These are phyloP conservation scores for Mythimna ferrago DNA, from an alignment of 2,888 invertebrate species.

Conservation along the genomic window DNA sequence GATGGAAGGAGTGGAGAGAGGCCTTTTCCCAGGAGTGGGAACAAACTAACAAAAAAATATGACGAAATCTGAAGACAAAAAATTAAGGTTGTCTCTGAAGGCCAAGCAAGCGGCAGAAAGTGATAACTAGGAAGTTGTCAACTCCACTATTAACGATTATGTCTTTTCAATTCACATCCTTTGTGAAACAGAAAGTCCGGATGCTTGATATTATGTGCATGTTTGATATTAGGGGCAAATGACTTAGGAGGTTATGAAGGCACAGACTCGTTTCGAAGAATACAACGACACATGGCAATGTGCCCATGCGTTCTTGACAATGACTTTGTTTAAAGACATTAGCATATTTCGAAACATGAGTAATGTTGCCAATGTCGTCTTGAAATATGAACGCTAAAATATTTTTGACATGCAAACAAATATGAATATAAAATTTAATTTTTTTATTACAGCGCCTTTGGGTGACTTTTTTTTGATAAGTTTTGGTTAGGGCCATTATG, in stretches of 20 bases:
- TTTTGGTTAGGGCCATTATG: background rate
- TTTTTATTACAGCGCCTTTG: slow-evolving; percentile 4
- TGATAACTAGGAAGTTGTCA: background rate
- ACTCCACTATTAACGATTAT: background rate
- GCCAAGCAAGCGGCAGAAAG: background rate
- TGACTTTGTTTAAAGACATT: slow-evolving; percentile 65
- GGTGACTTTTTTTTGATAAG: background rate
- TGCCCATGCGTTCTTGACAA: slow-evolving; percentile 65
- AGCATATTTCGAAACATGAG: slow-evolving; percentile 64
- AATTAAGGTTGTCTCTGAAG: background rate
- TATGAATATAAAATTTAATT: slow-evolving; percentile 29
- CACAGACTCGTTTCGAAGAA: slow-evolving; percentile 40
- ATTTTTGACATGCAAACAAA: slow-evolving; percentile 42
- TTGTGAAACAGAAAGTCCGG: background rate
- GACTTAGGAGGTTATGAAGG: slow-evolving; percentile 24
- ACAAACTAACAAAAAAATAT: no score
- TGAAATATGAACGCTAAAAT: slow-evolving; percentile 46
- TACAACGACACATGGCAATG: slow-evolving; percentile 59
- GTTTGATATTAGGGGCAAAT: slow-evolving; percentile 1
- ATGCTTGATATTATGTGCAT: background rate
- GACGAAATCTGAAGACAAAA: background rate
- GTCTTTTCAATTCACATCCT: slow-evolving; percentile 7
- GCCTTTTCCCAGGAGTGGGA: no score
- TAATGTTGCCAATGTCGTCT: slow-evolving; percentile 59
- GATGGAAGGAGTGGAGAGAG: no score